These are phyloP conservation scores for Myrmecobius fasciatus DNA, from an alignment of 2,113 vertebrate species.

Conservation along the genomic window DNA sequence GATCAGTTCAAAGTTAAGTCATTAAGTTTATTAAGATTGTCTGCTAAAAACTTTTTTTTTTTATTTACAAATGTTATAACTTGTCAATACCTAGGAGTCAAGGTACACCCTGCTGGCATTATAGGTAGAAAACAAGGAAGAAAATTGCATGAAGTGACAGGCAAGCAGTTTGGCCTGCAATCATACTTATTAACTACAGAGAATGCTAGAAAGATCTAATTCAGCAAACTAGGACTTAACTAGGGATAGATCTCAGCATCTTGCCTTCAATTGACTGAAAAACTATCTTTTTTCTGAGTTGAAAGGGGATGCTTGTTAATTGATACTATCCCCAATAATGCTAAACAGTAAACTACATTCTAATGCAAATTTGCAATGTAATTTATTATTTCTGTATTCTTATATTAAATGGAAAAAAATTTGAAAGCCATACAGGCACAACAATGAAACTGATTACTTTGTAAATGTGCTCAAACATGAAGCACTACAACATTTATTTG, in stretches of 20 bases:
- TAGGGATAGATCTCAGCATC: neutral
- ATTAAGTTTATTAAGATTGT: neutral
- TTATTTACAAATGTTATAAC: neutral
- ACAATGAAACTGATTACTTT: slow-evolving; percentile 6
- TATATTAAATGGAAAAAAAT: slow-evolving; percentile 29
- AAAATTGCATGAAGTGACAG: neutral
- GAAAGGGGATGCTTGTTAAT: neutral
- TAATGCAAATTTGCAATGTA: slow-evolving; percentile 13
- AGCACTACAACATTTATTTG: neutral
- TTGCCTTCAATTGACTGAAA: neutral
- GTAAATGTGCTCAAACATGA: neutral
- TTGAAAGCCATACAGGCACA: neutral
- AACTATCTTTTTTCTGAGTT: neutral
- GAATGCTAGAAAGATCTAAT: neutral
- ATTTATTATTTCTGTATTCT: slow-evolving; percentile 9
- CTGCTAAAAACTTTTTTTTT: neutral
- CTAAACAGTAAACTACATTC: slow-evolving; percentile 5
- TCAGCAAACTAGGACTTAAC: neutral
- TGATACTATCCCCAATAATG: slow-evolving; percentile 21
- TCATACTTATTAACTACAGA: neutral
- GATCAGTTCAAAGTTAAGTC: neutral
- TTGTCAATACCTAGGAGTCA: neutral
- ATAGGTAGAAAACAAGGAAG: neutral
- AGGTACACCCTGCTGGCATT: neutral
- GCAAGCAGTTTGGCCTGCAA: neutral